Conservation (phyloP, 1,140 invertebrate genomes). For the Bombus difficillimus region DNA sequence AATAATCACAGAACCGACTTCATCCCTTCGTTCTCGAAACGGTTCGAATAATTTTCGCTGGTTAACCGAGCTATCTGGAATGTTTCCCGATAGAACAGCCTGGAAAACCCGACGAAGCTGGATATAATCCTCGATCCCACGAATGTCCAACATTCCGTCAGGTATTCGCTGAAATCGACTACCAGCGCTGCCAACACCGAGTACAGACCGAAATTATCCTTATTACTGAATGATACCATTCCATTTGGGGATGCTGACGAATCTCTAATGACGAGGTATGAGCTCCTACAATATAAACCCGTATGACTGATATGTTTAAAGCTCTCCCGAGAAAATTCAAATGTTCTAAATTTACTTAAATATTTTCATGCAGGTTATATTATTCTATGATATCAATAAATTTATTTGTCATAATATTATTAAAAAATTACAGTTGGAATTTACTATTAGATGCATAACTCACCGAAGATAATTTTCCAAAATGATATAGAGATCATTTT, state of each 20-base stretch:
- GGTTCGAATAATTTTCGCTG: constrained; percentile 55
- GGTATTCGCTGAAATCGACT: neutral
- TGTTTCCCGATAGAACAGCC: constrained; percentile 1
- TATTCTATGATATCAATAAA: no score
- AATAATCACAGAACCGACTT: constrained; percentile 36
- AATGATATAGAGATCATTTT: no score
- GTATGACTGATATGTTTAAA: neutral
- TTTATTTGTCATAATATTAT: no score
- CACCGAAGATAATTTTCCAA: no score
- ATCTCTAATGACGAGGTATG: neutral
- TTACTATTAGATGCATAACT: no score
- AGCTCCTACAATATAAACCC: neutral
- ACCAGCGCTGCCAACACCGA: neutral
- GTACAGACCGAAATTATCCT: neutral
- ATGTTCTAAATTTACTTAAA: no score
- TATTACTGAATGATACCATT: neutral
- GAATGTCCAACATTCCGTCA: constrained; percentile 13
- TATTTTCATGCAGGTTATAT: no score
- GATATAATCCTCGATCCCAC: constrained; percentile 1
- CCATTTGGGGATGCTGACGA: neutral
- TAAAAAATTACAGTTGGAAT: no score
- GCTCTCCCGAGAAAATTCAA: neutral
- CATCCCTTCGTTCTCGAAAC: constrained; percentile 26
- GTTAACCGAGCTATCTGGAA: constrained; percentile 47
- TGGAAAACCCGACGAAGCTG: constrained; percentile 27